Evolutionary conservation across 2,888 invertebrate species (phyloP), one percentile per base, ranked within the genome.

Genomic region (Philaethria dido): DNA sequence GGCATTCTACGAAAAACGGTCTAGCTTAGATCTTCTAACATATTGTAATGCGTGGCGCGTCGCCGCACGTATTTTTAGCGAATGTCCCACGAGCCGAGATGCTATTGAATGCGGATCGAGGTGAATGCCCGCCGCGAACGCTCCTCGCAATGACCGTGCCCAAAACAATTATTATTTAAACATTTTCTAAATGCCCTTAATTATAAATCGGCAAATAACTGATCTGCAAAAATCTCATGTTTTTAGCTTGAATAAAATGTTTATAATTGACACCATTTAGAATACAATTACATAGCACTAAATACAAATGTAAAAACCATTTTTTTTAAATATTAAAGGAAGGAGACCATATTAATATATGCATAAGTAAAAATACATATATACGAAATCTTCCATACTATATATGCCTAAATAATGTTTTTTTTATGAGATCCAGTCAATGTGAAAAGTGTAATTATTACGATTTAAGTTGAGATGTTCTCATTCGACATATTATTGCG

Each of bases 11-110:
- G 33, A 48, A 48, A 29, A 14, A 48, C 47, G 18, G 25, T 33
- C 39, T 48, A 60, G 63, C 39, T 20, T 60, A n/a, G 50, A 54
- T 52, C 54, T 54, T 47, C 52, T 64, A 64, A 25, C 29, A 45
- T 61, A 71, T 80, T 74, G 73, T 71, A 68, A 79, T 77, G 75
- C 76, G 68, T 57, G 71, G 77, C 76, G 75, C 78, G 77, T 81
- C 76, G 69, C 64, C 74, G 78, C 75, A 76, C 78, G 76, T 81
- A 81, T 81, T 77, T 81, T 80, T 81, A 81, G 80, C 79, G 77
- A 75, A 71, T 77, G 78, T 76, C 75, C 73, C 73, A 75, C 75
- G 73, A 73, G 69, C 63, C 65, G 68, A 68, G 72, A 68, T 72
- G 70, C 76, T 73, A 74, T 69, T 72, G 69, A 70, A 73, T 71